Evolutionary conservation across 92 coral and sea anemone genomes (phyloP), one percentile per base, ranked within the genome.

Genomic region (Epizoanthus ramosus): DNA sequence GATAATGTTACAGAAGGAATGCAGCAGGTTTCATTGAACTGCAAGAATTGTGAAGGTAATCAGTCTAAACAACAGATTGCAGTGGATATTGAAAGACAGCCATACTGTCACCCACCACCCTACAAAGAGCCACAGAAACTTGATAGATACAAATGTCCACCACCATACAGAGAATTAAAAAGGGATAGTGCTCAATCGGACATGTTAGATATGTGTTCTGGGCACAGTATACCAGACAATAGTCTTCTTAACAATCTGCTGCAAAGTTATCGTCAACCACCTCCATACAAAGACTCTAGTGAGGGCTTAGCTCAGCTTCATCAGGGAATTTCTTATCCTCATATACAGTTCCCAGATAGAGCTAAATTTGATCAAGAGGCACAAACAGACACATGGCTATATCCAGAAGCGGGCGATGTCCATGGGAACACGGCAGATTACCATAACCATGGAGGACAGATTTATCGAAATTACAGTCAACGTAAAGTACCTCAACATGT

Each of bases 131-230:
- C 39, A 74, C 83, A 58, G 83, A 85, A 63, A 76, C 69, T 89
- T 67, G 93, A 94, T 54, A 88, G 79, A 37, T 97, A 97, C 81
- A 88, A 91, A 13, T 94, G 92, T 79, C 99, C 98, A 2, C 99
- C 99, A 1, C 99, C 98, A 1, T 97, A 97, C 74, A 97, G 98
- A 89, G 98, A 97, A 75, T 87, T 87, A 58, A 80, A 57, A 63
- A 53, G 23, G 35, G 65, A 9, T 6, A 37, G 17, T 16, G 16
- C 58, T 3, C 58, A 59, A 60, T 0, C 80, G 58, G 87, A 86
- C 19, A 85, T 86, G 14, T 39, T 35, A 37, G 63, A 67, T 81
- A 13, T 68, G 61, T 86, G 59, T 61, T 80, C 85, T 37, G 80
- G 85, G 18, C 63, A 73, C 59, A 80, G 68, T 47, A 10, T 76